Evolutionary conservation across 2,113 vertebrate species (phyloP), one percentile per base, ranked within the genome.

Genomic region (Ptychochromis oligacanthus): DNA sequence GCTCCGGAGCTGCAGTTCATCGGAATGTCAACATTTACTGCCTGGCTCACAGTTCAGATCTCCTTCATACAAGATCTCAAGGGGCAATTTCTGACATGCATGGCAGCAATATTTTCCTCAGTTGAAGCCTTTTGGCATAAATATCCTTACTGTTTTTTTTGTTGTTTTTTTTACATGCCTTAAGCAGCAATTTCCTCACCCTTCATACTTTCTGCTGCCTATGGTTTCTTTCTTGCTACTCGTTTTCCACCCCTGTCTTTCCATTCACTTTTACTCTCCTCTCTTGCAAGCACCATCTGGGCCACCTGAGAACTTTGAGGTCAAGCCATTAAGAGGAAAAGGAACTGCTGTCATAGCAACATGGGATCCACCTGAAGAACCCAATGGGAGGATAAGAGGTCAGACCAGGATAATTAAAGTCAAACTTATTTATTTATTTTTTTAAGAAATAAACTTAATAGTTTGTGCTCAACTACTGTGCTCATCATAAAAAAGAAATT

Each of bases 371-470:
- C 96, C 99, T 74, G 96, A 97, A 74, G 97, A 99, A 86, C 95
- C 95, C 0, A 97, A 98, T 91, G 98, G 98, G 57, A 97, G 95
- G 91, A 96, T 99, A 84, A 97, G 97, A 98, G 98, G 98, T 99
- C 49, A 88, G 82, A 34, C n/a, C 3, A 20, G 7, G 5, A 79
- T 24, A 28, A 74, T 57, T 65, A 10, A 77, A 40, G 26, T 52
- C 49, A 52, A 52, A 7, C 7, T 18, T 52, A 52, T 18, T 26
- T 6, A 13, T 26, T 24, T 5, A 4, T 26, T 28, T 59, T 7
- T 14, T 59, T 26, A 18, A 52, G 17, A 52, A 46, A 6, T 46
- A 46, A 46, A 46, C 4, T n/a, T n/a, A n/a, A 46, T 13, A 5
- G 13, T 6, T 46, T 46, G 34, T 46, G 40, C 1, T 43, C 4